Evolutionary conservation across 2,888 invertebrate species (phyloP), one percentile per base, ranked within the genome.

Genomic region (Ellobium chinense): DNA sequence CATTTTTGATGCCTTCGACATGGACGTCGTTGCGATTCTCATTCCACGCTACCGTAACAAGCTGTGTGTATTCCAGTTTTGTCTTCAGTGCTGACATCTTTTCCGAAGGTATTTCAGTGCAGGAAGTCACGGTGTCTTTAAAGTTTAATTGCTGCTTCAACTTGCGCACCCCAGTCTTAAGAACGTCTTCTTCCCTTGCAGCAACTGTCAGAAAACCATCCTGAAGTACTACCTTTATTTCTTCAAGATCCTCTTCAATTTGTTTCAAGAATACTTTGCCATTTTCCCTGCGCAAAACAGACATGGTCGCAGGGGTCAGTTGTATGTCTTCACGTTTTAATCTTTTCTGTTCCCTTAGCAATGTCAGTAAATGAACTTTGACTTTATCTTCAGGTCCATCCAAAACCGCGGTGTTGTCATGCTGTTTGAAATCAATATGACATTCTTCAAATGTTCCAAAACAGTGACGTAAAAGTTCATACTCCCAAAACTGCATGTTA

Each of bases 1-100:
- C 74, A 74, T 74, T 62, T 29, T 62, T 74, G 37, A 74, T 29
- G 9, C 74, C 74, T 62, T 62, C 74, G 37, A 74, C 63, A 39
- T 12, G 18, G 7, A 74, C 39, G 27, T 37, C 74, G 24, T 5
- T 14, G 2, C 34, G 21, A 18, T 29, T 62, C 36, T 60, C 74
- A 39, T 5, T 29, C 74, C 62, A 74, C 9, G 36, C 27, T 29
- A 37, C 31, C 37, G 37, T 74, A 21, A 74, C 74, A 36, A 74
- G 74, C 24, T 37, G 39, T 27, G 37, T 27, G 27, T 24, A 24
- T 74, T 74, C 74, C 24, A 74, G 36, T 36, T 5, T 24, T 31
- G n/a, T 24, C 27, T 72, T 2, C 34, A 58, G 2, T 24, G 36
- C 4, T 12, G 2, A 29, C 14, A 72, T 1, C 14, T 72, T 58